Percentiles rank a stretch among this genome's conserved stretches.
These are phyloP conservation scores for Cynopterus sphinx DNA, from an alignment of 2,797 vertebrate genomes.

Conservation along the genomic window DNA sequence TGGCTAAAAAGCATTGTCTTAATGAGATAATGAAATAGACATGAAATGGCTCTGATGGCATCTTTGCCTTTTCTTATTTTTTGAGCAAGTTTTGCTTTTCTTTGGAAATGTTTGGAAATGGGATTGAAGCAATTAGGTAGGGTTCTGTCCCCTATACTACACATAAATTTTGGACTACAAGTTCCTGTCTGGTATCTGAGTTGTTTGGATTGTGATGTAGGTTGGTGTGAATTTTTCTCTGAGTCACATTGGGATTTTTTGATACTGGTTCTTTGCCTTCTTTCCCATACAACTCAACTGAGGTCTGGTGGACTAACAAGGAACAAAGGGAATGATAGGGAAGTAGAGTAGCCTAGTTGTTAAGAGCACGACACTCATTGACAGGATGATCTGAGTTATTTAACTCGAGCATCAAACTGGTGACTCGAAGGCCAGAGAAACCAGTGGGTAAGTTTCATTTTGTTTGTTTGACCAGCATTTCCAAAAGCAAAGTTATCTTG, in stretches of 20 bases:
- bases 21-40: neutral
- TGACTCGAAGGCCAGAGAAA: neutral
- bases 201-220: neutral
- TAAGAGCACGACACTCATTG: neutral
- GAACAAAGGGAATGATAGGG: neutral
- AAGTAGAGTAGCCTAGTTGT: neutral
- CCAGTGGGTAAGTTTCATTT: neutral
- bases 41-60: neutral
- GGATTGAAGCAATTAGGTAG: neutral
- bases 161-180: neutral
- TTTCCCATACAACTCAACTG: neutral
- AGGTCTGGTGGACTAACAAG: neutral
- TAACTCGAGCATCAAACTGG: neutral
- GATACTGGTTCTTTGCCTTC: neutral
- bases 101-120: conserved; percentile 11
- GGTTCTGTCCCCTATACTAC: neutral
- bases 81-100: neutral
- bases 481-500: conserved; percentile 20
- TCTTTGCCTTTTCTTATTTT: neutral
- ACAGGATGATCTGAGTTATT: neutral
- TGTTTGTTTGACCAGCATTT: neutral
- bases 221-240: neutral
- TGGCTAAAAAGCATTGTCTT: neutral
- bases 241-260: neutral
- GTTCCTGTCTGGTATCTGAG: neutral